Conservation (phyloP, 2,113 vertebrate genomes). For the Procapra przewalskii region DNA sequence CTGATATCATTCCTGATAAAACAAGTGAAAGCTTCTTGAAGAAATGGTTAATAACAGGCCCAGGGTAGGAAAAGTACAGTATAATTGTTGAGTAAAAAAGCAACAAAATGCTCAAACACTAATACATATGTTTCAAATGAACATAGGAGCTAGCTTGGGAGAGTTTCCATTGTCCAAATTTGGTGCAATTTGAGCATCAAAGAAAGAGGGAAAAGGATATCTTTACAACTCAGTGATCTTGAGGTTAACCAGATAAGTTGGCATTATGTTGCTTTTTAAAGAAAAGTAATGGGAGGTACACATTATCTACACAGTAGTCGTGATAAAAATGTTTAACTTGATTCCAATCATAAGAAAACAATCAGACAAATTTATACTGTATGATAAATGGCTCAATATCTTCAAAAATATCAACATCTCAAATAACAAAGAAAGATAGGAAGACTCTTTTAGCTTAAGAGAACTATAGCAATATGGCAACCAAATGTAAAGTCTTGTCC, state of each 20-base stretch:
- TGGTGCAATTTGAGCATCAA: background rate
- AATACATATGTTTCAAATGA: background rate
- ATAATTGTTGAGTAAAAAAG: background rate
- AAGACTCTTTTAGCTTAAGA: background rate
- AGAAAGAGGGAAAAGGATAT: background rate
- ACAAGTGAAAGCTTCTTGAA: background rate
- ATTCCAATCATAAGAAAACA: background rate
- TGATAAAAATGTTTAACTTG: background rate
- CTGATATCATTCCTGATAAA: background rate
- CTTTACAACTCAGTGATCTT: background rate
- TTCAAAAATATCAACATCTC: background rate
- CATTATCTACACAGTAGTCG: background rate
- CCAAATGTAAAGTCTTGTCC: background rate
- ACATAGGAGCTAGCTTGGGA: background rate
- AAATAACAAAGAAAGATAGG: background rate
- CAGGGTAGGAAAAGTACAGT: background rate
- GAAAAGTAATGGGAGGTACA: background rate
- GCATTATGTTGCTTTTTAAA: background rate
- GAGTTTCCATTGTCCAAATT: background rate
- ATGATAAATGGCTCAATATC: background rate
- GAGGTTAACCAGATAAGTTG: background rate
- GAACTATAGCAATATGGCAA: background rate
- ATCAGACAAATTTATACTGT: background rate
- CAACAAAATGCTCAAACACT: background rate
- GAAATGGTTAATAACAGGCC: background rate